Percentiles rank a stretch among this genome's conserved stretches.
These are phyloP conservation scores for Struthidea cinerea DNA, from an alignment of 2,113 vertebrate species.

Conservation along the genomic window DNA sequence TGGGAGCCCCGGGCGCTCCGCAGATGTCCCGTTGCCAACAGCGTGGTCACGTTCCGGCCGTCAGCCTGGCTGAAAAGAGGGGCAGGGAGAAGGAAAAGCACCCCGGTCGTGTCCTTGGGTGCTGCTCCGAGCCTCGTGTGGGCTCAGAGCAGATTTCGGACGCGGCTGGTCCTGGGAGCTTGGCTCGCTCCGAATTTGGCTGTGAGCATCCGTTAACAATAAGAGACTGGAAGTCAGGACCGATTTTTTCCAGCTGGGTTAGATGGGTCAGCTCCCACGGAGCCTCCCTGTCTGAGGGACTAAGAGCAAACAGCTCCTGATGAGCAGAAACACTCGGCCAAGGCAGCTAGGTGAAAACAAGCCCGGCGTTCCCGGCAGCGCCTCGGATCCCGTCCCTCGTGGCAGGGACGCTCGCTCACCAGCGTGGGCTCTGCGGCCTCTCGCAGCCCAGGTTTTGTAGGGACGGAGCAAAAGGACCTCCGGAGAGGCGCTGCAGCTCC, in stretches of 20 bases:
- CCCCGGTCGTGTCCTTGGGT: background rate
- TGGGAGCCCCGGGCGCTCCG: background rate
- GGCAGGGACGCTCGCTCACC: background rate
- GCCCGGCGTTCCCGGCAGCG: accelerated
- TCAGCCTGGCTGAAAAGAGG: background rate
- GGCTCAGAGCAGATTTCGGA: background rate
- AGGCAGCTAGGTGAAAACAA: background rate
- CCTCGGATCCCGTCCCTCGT: accelerated
- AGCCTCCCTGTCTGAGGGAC: background rate
- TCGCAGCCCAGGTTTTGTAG: background rate
- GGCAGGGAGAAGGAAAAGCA: background rate
- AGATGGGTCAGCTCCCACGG: constrained; percentile 11
- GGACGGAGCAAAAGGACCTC: background rate
- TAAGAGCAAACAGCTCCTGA: background rate
- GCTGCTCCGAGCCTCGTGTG: background rate
- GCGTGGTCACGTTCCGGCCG: accelerated
- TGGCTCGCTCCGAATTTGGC: background rate
- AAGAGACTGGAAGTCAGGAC: constrained; percentile 61
- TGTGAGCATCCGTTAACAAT: background rate
- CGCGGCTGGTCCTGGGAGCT: background rate
- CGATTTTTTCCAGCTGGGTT: constrained; percentile 53
- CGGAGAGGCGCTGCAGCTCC: accelerated
- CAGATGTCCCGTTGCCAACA: background rate
- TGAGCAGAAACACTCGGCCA: background rate
- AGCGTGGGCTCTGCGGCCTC: background rate